Percentiles rank a stretch among this genome's conserved stretches.
Evolutionary conservation across 2,113 vertebrate genomes (phyloP).

Genomic region (Oriolus oriolus): DNA sequence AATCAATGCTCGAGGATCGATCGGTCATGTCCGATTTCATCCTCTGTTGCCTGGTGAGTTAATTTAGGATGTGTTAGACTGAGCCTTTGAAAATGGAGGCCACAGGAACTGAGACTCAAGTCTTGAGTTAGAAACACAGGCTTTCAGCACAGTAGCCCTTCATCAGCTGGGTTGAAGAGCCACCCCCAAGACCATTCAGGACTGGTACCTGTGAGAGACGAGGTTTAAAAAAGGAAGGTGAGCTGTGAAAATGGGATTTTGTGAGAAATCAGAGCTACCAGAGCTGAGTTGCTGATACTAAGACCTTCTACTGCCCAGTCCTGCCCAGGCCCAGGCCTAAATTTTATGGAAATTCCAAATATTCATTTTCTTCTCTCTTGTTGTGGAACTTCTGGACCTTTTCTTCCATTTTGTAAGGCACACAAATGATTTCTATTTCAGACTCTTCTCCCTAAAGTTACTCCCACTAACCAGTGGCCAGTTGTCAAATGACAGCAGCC

Average conservation of each 20-base stretch:
- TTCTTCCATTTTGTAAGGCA: not conserved
- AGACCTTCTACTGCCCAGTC: not conserved
- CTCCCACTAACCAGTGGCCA: not conserved
- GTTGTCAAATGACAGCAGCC: not conserved
- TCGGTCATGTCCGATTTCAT: constrained; percentile 78
- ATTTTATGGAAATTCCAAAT: not conserved
- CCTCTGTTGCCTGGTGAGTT: constrained; percentile 62
- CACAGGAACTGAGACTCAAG: not conserved
- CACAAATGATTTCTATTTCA: not conserved
- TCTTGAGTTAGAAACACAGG: not conserved
- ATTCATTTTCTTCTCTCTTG: accelerated
- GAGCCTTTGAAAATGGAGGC: constrained; percentile 16
- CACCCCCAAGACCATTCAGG: not conserved
- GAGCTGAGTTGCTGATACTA: not conserved
- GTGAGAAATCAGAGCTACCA: not conserved
- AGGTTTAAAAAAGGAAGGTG: not conserved
- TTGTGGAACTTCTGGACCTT: not conserved
- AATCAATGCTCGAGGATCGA: constrained; percentile 70
- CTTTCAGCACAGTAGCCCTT: not conserved
- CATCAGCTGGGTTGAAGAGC: not conserved
- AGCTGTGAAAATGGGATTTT: not conserved
- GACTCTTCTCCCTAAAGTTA: not conserved
- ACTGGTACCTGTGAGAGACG: not conserved
- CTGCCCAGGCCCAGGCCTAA: not conserved
- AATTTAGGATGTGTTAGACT: constrained; percentile 17